phyloP scores from a whole-genome alignment of 92 coral and sea anemone genomes.

The Bergia sp. region DNA sequence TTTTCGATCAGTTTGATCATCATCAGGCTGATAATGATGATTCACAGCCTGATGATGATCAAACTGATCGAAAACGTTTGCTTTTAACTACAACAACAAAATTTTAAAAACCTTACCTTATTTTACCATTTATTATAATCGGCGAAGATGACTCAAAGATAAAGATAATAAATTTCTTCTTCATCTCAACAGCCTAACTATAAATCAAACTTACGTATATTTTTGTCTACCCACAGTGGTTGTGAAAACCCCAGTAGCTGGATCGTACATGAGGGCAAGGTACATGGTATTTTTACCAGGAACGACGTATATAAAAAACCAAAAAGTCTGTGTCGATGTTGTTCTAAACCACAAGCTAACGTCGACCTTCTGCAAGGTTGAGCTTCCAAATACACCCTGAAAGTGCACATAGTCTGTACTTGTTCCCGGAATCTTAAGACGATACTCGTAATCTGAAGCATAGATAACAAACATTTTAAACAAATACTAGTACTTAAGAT shows the following conservation, averaged over 20 bases:
- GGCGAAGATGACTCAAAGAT: too few relatives aligned
- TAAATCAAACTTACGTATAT: not conserved
- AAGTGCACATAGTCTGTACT: not conserved
- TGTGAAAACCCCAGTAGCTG: not conserved
- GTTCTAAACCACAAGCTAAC: slow-evolving; percentile 35
- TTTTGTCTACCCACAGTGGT: not conserved
- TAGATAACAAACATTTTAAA: not conserved
- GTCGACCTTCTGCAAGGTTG: not conserved
- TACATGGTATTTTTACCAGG: not conserved
- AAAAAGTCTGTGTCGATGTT: not conserved
- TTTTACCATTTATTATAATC: too few relatives aligned
- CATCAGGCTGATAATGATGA: too few relatives aligned
- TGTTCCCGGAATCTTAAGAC: not conserved
- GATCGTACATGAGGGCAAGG: not conserved
- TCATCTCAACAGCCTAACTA: too few relatives aligned
- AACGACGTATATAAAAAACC: slow-evolving; percentile 5
- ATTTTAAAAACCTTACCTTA: too few relatives aligned
- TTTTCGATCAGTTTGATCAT: too few relatives aligned
- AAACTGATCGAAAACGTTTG: too few relatives aligned
- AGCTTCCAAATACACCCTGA: not conserved
- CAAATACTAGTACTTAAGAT: too few relatives aligned
- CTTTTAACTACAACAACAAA: too few relatives aligned
- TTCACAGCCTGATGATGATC: too few relatives aligned
- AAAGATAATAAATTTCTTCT: too few relatives aligned
- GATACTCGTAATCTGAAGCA: slow-evolving; percentile 21